Evolutionary conservation across 2,888 invertebrate species (phyloP), one percentile per base, ranked within the genome.

Genomic region (Tenthredo mesomela): DNA sequence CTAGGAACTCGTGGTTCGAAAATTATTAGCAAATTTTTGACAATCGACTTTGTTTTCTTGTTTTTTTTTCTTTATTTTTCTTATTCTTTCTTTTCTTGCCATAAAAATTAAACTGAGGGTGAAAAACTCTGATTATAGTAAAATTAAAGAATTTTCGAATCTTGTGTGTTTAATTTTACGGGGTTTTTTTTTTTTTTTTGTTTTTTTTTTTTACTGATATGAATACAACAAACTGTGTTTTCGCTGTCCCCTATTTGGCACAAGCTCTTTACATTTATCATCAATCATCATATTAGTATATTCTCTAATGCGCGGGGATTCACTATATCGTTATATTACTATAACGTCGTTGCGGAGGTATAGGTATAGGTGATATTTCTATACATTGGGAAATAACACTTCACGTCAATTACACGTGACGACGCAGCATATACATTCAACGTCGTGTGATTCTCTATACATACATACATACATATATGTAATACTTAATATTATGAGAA

Each of bases 371-470:
- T 12, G 61, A 12, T 25, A 33, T 40, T n/a, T 37, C 25, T n/a
- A 40, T n/a, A 40, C 37, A 71, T 71, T 40, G 73, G 73, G 73
- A 73, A 73, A 73, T 43, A 37, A 37, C n/a, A 43, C 73, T 73
- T 21, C 1, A 15, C 73, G 73, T 73, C 73, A 73, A 43, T 73
- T 47, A 73, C n/a, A 43, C 43, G 6, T 25, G 25, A 5, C 67
- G 10, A n/a, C n/a, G n/a, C 1, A 9, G 1, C 9, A 12, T 4
- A 3, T 47, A 40, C 40, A 9, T 71, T 71, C 21, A 40, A n/a
- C 71, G 9, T 25, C 0, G 71, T 71, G 18, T 71, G 18, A 18
- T 33, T 67, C 5, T 12, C 25, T 18, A 67, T 33, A 37, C 4
- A 33, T n/a, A n/a, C n/a, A n/a, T n/a, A n/a, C n/a, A n/a, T n/a